Conservation (phyloP, 2,888 invertebrate genomes). For the Rosalia funebris region DNA sequence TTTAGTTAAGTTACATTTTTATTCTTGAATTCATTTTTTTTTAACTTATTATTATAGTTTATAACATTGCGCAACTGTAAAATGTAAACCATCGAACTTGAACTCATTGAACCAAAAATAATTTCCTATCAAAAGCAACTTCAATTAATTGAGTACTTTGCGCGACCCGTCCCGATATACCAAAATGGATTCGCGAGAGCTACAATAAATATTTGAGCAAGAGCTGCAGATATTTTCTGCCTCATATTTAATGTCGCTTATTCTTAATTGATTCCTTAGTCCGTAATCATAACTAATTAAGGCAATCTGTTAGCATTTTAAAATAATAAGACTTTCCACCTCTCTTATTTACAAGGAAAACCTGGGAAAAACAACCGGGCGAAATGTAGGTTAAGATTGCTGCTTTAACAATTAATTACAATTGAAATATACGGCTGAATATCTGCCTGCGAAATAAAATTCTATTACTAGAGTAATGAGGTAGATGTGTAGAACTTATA, state of each 20-base stretch:
- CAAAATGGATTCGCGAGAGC: background rate
- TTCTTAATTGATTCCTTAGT: constrained; percentile 26
- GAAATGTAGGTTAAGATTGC: constrained; percentile 22
- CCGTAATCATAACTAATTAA: constrained; percentile 30
- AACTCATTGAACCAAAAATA: background rate
- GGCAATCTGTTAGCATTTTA: constrained; percentile 28
- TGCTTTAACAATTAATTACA: constrained; percentile 20
- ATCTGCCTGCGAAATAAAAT: constrained; percentile 1
- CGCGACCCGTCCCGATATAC: background rate
- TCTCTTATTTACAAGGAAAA: constrained; percentile 17
- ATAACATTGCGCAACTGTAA: no score
- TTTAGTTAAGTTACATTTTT: no score
- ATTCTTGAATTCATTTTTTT: no score
- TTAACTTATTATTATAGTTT: no score
- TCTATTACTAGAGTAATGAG: background rate
- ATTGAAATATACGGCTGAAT: constrained; percentile 6
- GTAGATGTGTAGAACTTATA: no score
- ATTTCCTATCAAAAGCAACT: background rate
- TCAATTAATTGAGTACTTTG: background rate
- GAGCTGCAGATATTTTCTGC: constrained; percentile 23
- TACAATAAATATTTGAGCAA: constrained; percentile 25
- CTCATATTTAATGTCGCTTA: constrained; percentile 28
- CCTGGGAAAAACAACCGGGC: constrained; percentile 16
- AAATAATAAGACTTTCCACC: constrained; percentile 21
- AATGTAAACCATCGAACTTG: background rate